phyloP scores from a whole-genome alignment of 2,888 invertebrate genomes.

The Pyrochroa serraticornis region DNA sequence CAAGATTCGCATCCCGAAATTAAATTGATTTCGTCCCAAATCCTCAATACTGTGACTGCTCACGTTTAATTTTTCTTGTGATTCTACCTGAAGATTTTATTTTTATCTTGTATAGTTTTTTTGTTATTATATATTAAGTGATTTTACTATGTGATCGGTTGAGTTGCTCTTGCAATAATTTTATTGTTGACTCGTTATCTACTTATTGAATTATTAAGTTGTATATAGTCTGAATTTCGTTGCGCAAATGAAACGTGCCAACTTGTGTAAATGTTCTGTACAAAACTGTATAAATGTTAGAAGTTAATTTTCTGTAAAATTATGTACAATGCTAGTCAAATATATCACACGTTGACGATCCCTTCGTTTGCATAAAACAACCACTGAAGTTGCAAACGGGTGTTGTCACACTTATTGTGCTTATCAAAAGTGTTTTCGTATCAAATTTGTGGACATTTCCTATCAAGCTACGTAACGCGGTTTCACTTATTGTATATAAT shows the following conservation, averaged over 20 bases:
- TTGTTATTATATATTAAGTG: conserved; percentile 3
- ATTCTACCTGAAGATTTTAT: neutral
- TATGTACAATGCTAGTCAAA: conserved; percentile 23
- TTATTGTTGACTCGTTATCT: conserved; percentile 6
- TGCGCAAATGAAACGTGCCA: conserved; percentile 28
- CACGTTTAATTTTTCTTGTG: conserved; percentile 8
- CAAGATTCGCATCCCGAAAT: conserved; percentile 47
- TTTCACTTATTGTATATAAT: no score
- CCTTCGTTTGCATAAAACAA: no score
- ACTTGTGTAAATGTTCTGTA: conserved; percentile 34
- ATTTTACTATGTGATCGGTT: no score
- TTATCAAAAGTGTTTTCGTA: no score
- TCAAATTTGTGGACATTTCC: no score
- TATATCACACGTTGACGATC: conserved; percentile 22
- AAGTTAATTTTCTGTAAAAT: conserved; percentile 9
- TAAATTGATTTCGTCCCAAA: conserved; percentile 43
- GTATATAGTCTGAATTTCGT: neutral
- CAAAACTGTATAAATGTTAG: conserved; percentile 34
- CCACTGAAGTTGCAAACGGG: no score
- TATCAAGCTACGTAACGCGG: no score
- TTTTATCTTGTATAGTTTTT: conserved; percentile 7
- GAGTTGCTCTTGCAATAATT: neutral
- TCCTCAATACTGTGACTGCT: conserved; percentile 44
- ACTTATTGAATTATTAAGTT: neutral
- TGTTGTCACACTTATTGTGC: no score